Base-by-base conservation (phyloP, 2,888 invertebrate genomes). In the Emmelina monodactyla region DNA sequence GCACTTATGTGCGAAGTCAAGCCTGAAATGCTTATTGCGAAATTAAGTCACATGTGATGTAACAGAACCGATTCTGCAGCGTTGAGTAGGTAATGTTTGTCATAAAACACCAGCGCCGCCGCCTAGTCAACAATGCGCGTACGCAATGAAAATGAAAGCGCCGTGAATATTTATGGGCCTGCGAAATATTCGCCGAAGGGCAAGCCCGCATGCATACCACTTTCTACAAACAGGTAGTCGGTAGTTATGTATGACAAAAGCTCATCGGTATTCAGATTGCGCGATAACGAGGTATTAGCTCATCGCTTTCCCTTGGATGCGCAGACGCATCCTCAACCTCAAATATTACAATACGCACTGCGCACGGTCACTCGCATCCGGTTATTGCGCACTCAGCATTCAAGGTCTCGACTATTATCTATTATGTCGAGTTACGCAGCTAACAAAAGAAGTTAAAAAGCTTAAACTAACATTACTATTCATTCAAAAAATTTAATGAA, bases 161-260 rank as follows among this genome's bases (percentile, higher is more conserved):
- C 52, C 53, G 56, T 65, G 61, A 71, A 71, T 73, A 71, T 76
- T 73, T 72, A 76, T 71, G 63, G 62, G 64, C 59, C 60, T 61
- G 75, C 73, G 69, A 71, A 75, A 69, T 72, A 68, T 72, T 68
- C 64, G 68, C 71, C 67, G 63, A 75, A 79, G 78, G 79, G 78
- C 76, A 69, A 68, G 62, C 76, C 78, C 76, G 76, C 65, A 75
- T 75, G 59, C 57, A 53, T 44, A 53, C 62, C 64, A 59, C 79
- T 78, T 79, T 79, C 79, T 76, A 73, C 69, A 62, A 64, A 70
- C 69, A 65, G 43, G 52, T 54, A 47, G 50, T 43, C 53, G 49
- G 19, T n/a, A n/a, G 25, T 25, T 25, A 19, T 28, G 29, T 47
- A 51, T 51, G 53, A 65, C 64, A 67, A 72, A 73, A 75, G 72